Base-by-base conservation (phyloP, 92 coral and sea anemone species). In the Anthopleura xanthogrammica region DNA sequence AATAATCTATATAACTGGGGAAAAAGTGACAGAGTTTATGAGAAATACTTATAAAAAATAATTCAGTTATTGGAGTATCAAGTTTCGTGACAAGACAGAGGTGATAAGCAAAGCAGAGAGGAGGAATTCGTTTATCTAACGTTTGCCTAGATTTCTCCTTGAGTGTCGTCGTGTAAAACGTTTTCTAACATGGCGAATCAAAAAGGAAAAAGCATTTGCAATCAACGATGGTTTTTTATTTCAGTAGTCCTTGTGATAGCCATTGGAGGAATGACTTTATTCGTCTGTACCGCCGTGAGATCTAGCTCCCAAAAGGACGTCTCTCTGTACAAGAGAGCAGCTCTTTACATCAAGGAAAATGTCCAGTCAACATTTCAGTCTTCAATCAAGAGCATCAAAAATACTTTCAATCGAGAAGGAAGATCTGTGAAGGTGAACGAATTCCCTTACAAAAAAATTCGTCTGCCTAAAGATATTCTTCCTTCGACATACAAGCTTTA, bases 301-400 rank as follows among this genome's bases (percentile, higher is more conserved):
- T 89, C 89, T 41, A 92, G 93, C 16, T 92, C 98, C 0, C 93
- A 93, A 78, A 89, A 90, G 79, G 98, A 93, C 77, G 89, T 92
- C 60, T 91, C 86, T 20, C 78, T 93, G 22, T 93, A 85, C 70
- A 90, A 85, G 23, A 95, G 98, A 70, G 98, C 98, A 17, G 89
- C 88, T 17, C 73, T 86, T 66, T 93, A 88, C 85, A 79, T 93
- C 79, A 93, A 90, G 9, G 87, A 86, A 50, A 79, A 79, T 5
- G 83, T 85, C 23, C 78, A 85, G 39, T 71, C 78, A 16, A 84
- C 80, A 16, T 16, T 75, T 23, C 52, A 84, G 76, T 64, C 83
- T 16, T 78, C 81, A 3, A 46, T 79, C 54, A 60, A 58, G 12
- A 76, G 72, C 39, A 40, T 64, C 48, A 76, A 85, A 46, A 73